Base-by-base conservation (phyloP, 2,888 invertebrate species). In the Adelphocoris suturalis region DNA sequence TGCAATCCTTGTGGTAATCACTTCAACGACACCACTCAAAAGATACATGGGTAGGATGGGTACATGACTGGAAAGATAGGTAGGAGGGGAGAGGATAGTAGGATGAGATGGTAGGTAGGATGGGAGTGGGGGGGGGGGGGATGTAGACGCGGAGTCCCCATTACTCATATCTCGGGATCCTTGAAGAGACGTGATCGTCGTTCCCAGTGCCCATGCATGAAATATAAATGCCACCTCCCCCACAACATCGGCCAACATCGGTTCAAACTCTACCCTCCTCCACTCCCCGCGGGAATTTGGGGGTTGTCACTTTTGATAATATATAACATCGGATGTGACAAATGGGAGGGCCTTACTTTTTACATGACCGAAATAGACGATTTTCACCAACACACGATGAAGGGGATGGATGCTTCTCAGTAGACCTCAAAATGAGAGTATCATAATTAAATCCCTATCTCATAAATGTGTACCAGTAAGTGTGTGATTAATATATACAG, bases 171-270 rank as follows among this genome's bases (percentile, higher is more conserved):
- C 52, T 12, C 82, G 48, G 82, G 23, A 52, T 23, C 82, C 48
- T 57, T 27, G 28, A 57, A 19, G 85, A 85, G 85, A 85, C 85
- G 85, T 85, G 85, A 85, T 85, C 85, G 85, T 85, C 85, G 57
- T 82, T 28, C 85, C 85, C 16, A 57, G 27, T 52, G 47, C 82
- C 82, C 85, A 85, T 61, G 57, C 85, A 85, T 85, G 85, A 85
- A 85, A 85, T 85, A 85, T 85, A 85, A 85, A 85, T 85, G 85
- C 85, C 57, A 61, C 82, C 85, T 12, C 23, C 37, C 46, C 37
- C 57, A 28, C 52, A 48, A 85, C 37, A 85, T 85, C 85, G 85
- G 61, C 61, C 37, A 37, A 37, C 84, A 85, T 85, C 85, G 85
- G 85, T 85, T 61, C 28, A 84, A 82, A 16, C 82, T 14, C 46